phyloP scores from a whole-genome alignment of 1,140 invertebrate species.

The Parapsyche elsis region DNA sequence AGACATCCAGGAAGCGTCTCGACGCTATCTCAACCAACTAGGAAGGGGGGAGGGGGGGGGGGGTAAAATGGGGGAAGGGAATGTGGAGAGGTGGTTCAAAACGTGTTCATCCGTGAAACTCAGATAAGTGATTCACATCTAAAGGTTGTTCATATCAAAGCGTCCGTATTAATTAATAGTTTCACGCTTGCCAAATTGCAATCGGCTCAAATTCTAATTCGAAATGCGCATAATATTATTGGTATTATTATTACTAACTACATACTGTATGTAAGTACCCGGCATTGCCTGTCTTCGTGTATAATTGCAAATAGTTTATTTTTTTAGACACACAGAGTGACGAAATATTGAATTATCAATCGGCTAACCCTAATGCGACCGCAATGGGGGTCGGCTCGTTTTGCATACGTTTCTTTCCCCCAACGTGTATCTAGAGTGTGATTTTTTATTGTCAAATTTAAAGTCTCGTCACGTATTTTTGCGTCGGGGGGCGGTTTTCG shows the following conservation, averaged over 20 bases:
- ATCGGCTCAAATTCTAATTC: not conserved
- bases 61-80: too few species aligned
- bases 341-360: too few species aligned
- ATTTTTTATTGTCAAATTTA: conserved; percentile 22
- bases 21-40: too few species aligned
- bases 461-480: conserved; percentile 42
- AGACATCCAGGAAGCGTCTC: too few species aligned
- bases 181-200: conserved; percentile 29
- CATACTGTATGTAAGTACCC: too few species aligned
- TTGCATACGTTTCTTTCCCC: not conserved
- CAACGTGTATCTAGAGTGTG: not conserved
- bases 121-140: conserved; percentile 54
- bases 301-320: too few species aligned
- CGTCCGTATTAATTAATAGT: conserved; percentile 51
- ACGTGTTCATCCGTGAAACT: conserved; percentile 49
- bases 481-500: conserved; percentile 9
- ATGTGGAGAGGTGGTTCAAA: not conserved
- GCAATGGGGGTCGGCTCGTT: not conserved
- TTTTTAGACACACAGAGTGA: too few species aligned
- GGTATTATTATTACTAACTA: too few species aligned
- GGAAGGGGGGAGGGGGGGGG: too few species aligned
- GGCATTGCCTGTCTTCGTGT: too few species aligned
- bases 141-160: conserved; percentile 36
- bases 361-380: not conserved
- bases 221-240: too few species aligned